Evolutionary conservation across 1,140 invertebrate genomes (phyloP).

Genomic region (Ericerus pela): DNA sequence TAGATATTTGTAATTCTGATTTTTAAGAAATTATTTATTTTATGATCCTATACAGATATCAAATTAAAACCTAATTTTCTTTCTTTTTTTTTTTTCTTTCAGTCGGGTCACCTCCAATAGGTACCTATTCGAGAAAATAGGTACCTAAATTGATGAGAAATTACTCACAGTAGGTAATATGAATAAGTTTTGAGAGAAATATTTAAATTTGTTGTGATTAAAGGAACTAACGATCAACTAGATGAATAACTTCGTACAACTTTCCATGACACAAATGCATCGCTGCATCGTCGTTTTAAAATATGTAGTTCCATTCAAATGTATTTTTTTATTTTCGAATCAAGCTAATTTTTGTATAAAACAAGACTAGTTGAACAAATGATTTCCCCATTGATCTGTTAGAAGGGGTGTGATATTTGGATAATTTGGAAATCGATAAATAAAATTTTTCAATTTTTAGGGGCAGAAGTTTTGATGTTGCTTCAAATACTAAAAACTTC

Average conservation of each 20-base stretch:
- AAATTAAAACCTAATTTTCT: not conserved
- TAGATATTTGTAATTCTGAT: not conserved
- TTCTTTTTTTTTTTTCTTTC: not conserved
- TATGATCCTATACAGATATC: not conserved
- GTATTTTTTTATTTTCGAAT: too few relatives aligned
- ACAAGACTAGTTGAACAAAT: too few relatives aligned
- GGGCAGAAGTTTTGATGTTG: too few relatives aligned
- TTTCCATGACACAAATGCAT: not conserved
- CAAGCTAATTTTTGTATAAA: too few relatives aligned
- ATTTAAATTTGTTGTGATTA: not conserved
- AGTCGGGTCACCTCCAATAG: not conserved
- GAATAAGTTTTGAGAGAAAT: not conserved
- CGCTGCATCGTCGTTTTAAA: too few relatives aligned
- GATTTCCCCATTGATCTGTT: too few relatives aligned
- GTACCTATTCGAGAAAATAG: not conserved
- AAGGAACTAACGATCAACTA: not conserved
- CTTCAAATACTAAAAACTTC: too few relatives aligned
- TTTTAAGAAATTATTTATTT: not conserved
- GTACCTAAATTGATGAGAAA: not conserved
- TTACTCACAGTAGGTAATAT: not conserved
- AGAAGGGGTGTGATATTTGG: too few relatives aligned
- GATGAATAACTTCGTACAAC: not conserved
- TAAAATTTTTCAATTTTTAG: too few relatives aligned
- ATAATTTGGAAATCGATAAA: too few relatives aligned
- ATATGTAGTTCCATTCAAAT: too few relatives aligned